Conservation (phyloP, 2,797 vertebrate genomes). For the Nasua narica region DNA sequence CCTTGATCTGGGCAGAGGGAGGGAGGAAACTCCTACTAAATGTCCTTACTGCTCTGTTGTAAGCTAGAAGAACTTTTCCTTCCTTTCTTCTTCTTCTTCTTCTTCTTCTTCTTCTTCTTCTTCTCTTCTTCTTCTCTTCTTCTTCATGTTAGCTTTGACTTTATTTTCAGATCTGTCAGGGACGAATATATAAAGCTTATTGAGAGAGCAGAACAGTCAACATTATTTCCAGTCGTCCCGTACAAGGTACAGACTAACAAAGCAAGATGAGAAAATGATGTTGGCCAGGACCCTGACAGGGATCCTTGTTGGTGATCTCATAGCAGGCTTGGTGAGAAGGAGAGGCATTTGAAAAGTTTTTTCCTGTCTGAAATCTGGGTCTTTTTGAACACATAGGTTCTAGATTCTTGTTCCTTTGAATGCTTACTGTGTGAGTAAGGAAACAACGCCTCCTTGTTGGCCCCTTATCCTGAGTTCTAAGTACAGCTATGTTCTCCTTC, state of each 20-base stretch:
- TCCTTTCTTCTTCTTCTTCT: background rate
- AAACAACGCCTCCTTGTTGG: background rate
- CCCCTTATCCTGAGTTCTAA: rapidly evolving
- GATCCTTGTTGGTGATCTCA: background rate
- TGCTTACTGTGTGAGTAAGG: background rate
- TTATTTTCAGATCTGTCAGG: constrained; percentile 15
- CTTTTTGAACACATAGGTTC: background rate
- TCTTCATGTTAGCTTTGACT: background rate
- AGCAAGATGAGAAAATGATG: background rate
- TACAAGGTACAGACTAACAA: background rate
- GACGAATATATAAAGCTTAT: background rate
- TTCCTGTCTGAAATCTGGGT: background rate
- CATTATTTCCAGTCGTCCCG: background rate
- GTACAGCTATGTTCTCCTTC: background rate
- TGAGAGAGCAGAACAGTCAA: background rate
- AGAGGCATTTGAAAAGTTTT: background rate
- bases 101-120: too few species aligned
- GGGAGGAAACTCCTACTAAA: constrained; percentile 56
- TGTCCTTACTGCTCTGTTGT: background rate
- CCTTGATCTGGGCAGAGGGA: constrained; percentile 67
- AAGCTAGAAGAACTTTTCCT: background rate
- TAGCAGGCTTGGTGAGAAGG: background rate
- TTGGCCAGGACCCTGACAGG: background rate
- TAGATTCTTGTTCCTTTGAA: background rate
- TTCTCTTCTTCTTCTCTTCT: too few species aligned